Conservation (phyloP, 1,140 invertebrate genomes). For the Hestina assimilis region DNA sequence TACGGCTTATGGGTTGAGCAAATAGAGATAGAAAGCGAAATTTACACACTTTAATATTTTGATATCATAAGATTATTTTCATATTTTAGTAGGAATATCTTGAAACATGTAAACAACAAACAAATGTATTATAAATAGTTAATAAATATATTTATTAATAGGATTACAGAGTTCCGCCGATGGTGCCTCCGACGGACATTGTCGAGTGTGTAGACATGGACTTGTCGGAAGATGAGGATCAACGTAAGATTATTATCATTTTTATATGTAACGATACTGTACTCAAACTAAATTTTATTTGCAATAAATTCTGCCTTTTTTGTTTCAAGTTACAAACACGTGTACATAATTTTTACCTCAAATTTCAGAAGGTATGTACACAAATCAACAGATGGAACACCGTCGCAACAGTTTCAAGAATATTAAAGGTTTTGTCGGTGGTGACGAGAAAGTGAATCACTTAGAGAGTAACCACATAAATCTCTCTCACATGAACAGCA, state of each 20-base stretch:
- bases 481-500: constrained; percentile 46
- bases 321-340: neutral
- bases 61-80: too few species aligned
- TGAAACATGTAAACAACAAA: too few species aligned
- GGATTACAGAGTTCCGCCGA: constrained; percentile 62
- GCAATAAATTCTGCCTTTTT: neutral
- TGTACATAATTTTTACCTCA: constrained; percentile 1
- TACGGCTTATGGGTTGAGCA: too few species aligned
- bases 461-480: constrained; percentile 42
- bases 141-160: constrained; percentile 25
- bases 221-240: constrained; percentile 72
- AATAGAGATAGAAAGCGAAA: too few species aligned
- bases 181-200: constrained; percentile 61
- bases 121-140: constrained; percentile 1
- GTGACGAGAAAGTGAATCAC: constrained; percentile 46
- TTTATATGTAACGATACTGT: neutral
- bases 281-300: too few species aligned
- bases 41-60: too few species aligned
- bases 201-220: constrained; percentile 78
- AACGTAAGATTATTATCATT: constrained; percentile 46
- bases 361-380: constrained; percentile 58
- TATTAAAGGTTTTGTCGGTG: constrained; percentile 69
- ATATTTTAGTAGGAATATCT: too few species aligned
- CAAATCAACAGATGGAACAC: constrained; percentile 29
- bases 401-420: constrained; percentile 60